Base-by-base conservation (phyloP, 2,888 invertebrate genomes). In the Crocallis elinguaria region DNA sequence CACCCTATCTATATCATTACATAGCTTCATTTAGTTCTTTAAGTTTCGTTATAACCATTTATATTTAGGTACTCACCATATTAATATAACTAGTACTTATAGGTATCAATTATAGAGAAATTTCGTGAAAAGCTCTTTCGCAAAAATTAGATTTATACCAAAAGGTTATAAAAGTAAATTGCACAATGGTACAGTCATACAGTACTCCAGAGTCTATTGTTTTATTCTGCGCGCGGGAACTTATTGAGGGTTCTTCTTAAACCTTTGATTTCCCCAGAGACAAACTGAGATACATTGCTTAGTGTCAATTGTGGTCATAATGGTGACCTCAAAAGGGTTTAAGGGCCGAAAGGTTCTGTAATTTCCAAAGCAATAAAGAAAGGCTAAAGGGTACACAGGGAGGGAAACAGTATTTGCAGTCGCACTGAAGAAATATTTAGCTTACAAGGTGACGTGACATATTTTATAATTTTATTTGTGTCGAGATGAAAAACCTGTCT, bases 201-300 rank as follows among this genome's bases (percentile, higher is more conserved):
- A 48, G 0, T 14, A 43, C 27, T 19, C 16, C 36, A 17, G 35
- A 58, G 39, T 41, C 49, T 32, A 50, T 29, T 55, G 58, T 69
- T 69, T 65, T 70, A 66, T 70, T 69, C 62, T 69, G 51, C 64
- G 49, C 55, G 53, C 56, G 61, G 64, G 62, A 70, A 69, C 67
- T 69, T 71, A 73, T 64, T 72, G 69, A 69, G 69, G 67, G 59
- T 65, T 67, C 62, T 67, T 69, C 62, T 66, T 64, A 64, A 54
- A 63, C 60, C 65, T 60, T 57, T 76, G 70, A 76, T 75, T 76
- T 76, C 75, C 74, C 75, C 19, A n/a, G 73, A 64, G 75, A 49
- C 55, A 49, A 43, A 52, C 67, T 60, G 53, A 67, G 69, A 70
- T 75, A 71, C 75, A 71, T 69, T 58, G 66, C 62, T 66, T 59